These are phyloP conservation scores for Eucera pruinosa DNA, from an alignment of 2,888 invertebrate genomes.

Conservation along the genomic window DNA sequence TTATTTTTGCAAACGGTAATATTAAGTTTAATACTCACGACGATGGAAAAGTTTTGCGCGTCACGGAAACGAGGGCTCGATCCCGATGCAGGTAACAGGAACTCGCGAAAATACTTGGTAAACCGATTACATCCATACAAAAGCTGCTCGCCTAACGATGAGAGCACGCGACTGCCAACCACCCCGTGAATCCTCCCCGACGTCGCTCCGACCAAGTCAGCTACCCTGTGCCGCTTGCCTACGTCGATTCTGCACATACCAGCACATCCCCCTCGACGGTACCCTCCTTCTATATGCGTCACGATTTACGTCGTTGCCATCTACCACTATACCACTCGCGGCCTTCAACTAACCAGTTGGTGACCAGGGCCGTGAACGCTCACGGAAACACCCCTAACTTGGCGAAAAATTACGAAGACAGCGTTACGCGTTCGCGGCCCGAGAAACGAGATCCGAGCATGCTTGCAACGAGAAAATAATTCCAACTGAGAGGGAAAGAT, in stretches of 20 bases:
- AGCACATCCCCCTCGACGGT: constrained; percentile 55
- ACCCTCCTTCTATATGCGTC: constrained; percentile 55
- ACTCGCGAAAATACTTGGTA: constrained; percentile 53
- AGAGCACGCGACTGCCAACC: constrained; percentile 78
- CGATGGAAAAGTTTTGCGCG: constrained; percentile 38
- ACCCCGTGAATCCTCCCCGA: constrained; percentile 61
- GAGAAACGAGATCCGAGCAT: constrained; percentile 10
- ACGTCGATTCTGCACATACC: constrained; percentile 70
- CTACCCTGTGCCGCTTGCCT: constrained; percentile 64
- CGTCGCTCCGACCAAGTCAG: constrained; percentile 52
- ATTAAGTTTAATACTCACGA: constrained; percentile 50
- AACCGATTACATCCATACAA: constrained; percentile 70
- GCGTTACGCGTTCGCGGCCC: not conserved
- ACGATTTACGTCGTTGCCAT: constrained; percentile 57
- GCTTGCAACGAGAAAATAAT: not conserved
- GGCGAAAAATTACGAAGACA: not conserved
- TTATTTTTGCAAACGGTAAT: constrained; percentile 17
- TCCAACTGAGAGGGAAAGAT: not conserved
- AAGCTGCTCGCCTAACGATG: constrained; percentile 73
- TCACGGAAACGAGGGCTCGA: not conserved
- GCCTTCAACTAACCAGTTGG: constrained; percentile 56
- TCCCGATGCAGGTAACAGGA: not conserved
- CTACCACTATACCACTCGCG: constrained; percentile 54
- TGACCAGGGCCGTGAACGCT: constrained; percentile 39
- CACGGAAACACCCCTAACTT: constrained; percentile 34